These are phyloP conservation scores for Nomada fucata DNA, from an alignment of 2,888 invertebrate species.

Conservation along the genomic window DNA sequence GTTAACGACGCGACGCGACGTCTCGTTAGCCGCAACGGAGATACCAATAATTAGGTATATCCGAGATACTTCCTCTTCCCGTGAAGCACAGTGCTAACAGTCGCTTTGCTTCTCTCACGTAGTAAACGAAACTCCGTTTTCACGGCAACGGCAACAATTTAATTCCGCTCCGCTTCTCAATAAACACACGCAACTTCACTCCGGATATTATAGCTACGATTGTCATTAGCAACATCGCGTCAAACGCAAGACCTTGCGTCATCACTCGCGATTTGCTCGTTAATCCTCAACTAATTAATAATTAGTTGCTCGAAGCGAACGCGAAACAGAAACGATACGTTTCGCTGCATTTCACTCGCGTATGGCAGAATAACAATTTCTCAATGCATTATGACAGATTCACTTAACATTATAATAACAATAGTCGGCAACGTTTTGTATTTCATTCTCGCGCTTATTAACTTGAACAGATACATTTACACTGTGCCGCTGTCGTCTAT, in stretches of 20 bases:
- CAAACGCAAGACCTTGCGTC: background rate
- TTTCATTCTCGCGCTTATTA: background rate
- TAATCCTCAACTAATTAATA: conserved; percentile 25
- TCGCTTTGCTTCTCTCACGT: conserved; percentile 24
- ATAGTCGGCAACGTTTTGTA: background rate
- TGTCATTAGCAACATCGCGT: conserved; percentile 12
- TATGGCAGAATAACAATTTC: background rate
- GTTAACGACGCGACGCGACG: conserved; percentile 30
- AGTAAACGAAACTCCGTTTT: conserved; percentile 46
- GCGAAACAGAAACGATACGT: background rate
- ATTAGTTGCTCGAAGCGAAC: background rate
- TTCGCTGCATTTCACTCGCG: background rate
- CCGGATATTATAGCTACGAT: conserved; percentile 19
- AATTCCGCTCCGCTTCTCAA: conserved; percentile 24
- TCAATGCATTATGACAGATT: background rate
- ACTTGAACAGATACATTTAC: background rate
- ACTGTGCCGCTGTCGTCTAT: background rate
- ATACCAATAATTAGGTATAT: conserved; percentile 54
- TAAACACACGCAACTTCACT: conserved; percentile 20
- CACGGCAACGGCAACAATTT: conserved; percentile 52
- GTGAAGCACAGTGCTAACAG: conserved; percentile 17
- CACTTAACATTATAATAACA: background rate
- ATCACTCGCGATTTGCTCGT: conserved; percentile 5
- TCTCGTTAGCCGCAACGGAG: conserved; percentile 41
- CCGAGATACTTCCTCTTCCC: conserved; percentile 25